phyloP scores from a whole-genome alignment of 2,797 vertebrate species.

The Heliangelus exortis region DNA sequence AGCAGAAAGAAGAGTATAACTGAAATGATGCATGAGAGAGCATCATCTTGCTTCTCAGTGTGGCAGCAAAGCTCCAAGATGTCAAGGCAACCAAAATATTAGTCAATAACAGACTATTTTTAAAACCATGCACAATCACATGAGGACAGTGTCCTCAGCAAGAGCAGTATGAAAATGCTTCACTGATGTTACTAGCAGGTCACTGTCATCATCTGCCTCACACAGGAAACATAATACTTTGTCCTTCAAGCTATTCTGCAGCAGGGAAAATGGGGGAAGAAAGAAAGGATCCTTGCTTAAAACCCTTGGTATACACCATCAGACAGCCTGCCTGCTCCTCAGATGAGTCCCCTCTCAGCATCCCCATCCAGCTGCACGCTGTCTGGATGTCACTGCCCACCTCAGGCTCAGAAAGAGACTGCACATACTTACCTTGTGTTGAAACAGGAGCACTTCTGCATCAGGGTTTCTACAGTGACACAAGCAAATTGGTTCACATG shows the following conservation, averaged over 20 bases:
- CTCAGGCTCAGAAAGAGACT: not conserved
- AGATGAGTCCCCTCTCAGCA: not conserved
- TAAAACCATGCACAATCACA: not conserved
- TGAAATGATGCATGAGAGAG: not conserved
- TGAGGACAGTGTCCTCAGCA: not conserved
- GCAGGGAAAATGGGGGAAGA: not conserved
- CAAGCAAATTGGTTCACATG: not conserved
- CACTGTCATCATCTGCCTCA: not conserved
- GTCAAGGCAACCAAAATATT: not conserved
- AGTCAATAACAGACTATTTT: not conserved
- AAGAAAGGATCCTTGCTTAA: not conserved
- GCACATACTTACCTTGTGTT: not conserved
- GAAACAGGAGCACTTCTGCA: not conserved
- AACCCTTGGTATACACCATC: not conserved
- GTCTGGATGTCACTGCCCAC: not conserved
- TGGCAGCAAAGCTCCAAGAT: not conserved
- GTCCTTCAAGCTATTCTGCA: not conserved
- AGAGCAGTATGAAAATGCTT: not conserved
- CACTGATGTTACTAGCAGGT: not conserved
- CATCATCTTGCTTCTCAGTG: not conserved
- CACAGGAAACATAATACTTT: not conserved
- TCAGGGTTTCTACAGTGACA: not conserved
- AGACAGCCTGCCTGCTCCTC: not conserved
- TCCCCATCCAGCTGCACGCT: rapidly evolving
- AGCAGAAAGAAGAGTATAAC: not conserved